Conservation (phyloP, 2,797 vertebrate species). For the Moxostoma hubbsi region DNA sequence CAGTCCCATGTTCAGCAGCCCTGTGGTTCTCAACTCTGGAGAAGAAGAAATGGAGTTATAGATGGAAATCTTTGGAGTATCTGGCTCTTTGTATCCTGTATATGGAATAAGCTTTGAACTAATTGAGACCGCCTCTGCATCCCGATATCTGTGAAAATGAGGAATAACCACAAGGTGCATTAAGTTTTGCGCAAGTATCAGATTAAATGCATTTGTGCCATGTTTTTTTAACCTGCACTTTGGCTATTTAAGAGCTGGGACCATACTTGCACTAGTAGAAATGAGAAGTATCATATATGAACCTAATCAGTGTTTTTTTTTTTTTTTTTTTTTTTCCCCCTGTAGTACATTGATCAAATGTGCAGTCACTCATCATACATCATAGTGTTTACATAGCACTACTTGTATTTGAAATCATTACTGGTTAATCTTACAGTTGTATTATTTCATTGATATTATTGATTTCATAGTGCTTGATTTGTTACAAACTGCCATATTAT, state of each 20-base stretch:
- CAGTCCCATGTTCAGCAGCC: slow-evolving; percentile 63
- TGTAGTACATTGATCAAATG: background rate
- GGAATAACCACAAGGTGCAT: background rate
- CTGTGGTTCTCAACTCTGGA: slow-evolving; percentile 61
- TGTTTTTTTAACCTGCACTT: slow-evolving; percentile 12
- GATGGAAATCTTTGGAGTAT: background rate
- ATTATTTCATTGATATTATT: no score
- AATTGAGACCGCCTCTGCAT: no score
- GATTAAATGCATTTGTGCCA: slow-evolving; percentile 29
- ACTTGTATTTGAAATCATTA: background rate
- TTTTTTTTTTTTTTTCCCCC: background rate
- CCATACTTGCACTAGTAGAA: slow-evolving; percentile 19
- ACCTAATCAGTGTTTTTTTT: background rate
- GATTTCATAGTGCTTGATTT: no score
- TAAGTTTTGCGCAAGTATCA: slow-evolving; percentile 10
- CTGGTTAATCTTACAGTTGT: background rate
- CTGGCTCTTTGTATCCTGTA: slow-evolving; percentile 9
- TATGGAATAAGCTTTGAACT: background rate
- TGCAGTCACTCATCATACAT: background rate
- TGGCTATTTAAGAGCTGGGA: slow-evolving; percentile 20
- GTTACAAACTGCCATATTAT: no score
- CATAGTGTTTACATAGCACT: slow-evolving; percentile 2
- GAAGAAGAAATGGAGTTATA: slow-evolving; percentile 86
- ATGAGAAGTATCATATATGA: background rate
- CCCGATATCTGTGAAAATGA: background rate